These are phyloP conservation scores for Neopelma chrysocephalum DNA, from an alignment of 2,797 vertebrate species.

Conservation along the genomic window DNA sequence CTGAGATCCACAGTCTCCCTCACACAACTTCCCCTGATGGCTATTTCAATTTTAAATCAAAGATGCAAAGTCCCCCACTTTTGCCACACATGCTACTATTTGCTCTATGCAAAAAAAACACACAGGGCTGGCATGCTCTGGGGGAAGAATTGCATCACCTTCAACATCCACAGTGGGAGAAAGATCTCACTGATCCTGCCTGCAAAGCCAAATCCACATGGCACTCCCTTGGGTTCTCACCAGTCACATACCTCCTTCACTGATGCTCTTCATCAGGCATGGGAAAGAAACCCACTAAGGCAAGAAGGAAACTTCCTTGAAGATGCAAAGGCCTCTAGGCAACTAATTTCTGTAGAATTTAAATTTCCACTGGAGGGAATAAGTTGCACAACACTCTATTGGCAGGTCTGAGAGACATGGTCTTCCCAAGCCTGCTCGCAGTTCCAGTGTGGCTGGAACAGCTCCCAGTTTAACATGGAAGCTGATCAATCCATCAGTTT, in stretches of 20 bases:
- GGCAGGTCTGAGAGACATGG: not conserved
- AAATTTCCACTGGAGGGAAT: not conserved
- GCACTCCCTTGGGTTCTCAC: not conserved
- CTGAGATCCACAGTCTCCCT: not conserved
- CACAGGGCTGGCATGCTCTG: not conserved
- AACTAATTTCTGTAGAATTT: slow-evolving; percentile 19
- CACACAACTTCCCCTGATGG: not conserved
- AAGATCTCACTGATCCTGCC: not conserved
- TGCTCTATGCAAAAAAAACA: not conserved
- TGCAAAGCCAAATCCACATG: not conserved
- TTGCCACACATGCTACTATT: not conserved
- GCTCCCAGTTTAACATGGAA: not conserved
- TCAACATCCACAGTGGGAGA: not conserved
- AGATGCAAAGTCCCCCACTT: not conserved
- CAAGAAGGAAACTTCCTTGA: not conserved
- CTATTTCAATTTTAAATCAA: not conserved
- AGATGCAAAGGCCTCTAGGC: slow-evolving; percentile 8
- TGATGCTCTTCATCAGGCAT: not conserved
- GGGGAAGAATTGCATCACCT: not conserved
- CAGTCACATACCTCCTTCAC: not conserved
- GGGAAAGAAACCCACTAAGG: not conserved
- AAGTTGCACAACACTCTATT: not conserved
- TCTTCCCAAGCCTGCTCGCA: not conserved
- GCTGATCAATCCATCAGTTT: not conserved
- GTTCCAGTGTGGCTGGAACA: not conserved